Percentiles rank a stretch among this genome's conserved stretches.
phyloP scores from a whole-genome alignment of 2,888 invertebrate species.

The Drosophila infuscata region DNA sequence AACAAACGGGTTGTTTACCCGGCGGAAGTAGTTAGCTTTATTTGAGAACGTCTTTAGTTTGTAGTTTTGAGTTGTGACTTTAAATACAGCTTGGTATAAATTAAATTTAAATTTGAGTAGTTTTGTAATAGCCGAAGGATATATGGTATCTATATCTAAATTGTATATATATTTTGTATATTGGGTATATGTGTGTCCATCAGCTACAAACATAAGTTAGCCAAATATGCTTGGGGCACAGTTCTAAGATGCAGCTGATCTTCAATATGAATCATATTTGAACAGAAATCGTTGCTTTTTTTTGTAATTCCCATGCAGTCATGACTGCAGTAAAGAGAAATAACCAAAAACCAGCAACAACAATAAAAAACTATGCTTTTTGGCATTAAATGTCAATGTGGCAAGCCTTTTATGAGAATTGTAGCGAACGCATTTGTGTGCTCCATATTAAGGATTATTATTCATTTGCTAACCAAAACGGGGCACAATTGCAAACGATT shows the following conservation, averaged over 20 bases:
- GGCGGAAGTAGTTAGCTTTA: background rate
- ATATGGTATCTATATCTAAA: background rate
- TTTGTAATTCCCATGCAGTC: conserved; percentile 49
- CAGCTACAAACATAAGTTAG: conserved; percentile 1
- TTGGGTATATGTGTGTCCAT: background rate
- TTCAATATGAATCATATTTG: conserved; percentile 35
- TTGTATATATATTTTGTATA: background rate
- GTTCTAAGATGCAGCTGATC: conserved; percentile 29
- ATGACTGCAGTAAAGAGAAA: conserved; percentile 6
- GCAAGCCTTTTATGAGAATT: conserved; percentile 73
- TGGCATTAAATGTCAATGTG: conserved; percentile 72
- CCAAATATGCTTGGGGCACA: conserved; percentile 14
- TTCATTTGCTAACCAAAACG: conserved; percentile 71
- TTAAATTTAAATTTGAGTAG: background rate
- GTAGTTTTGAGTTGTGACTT: background rate
- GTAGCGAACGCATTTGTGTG: conserved; percentile 72
- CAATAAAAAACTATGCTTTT: conserved; percentile 34
- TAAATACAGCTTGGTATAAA: background rate
- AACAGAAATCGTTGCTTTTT: conserved; percentile 39
- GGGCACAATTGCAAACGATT: conserved; percentile 71
- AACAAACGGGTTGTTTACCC: background rate
- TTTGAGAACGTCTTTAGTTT: background rate
- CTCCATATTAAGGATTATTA: conserved; percentile 78
- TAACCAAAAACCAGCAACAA: background rate
- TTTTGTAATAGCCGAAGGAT: too few relatives aligned